Percentiles rank a stretch among this genome's conserved stretches.
These are phyloP conservation scores for Cossypha dichroa DNA, from an alignment of 2,797 vertebrate genomes.

Conservation along the genomic window DNA sequence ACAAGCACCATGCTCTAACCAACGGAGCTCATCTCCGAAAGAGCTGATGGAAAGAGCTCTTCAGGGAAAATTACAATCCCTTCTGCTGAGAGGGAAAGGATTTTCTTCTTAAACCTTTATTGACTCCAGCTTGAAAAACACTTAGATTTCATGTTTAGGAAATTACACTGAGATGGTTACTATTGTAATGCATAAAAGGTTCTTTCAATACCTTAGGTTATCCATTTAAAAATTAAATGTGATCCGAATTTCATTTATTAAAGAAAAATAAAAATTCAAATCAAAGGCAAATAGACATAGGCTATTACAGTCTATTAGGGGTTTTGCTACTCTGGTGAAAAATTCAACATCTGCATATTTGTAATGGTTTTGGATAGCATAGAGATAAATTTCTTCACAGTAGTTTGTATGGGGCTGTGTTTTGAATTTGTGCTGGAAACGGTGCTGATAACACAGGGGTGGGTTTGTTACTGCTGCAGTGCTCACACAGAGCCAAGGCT, in stretches of 20 bases:
- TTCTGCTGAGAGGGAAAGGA: background rate
- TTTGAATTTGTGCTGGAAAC: background rate
- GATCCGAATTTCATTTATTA: background rate
- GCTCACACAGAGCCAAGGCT: background rate
- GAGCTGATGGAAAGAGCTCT: background rate
- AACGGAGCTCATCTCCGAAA: background rate
- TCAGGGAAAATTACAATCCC: background rate
- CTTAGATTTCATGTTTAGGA: background rate
- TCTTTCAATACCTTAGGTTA: background rate
- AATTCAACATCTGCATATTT: background rate
- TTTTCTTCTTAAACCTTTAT: background rate
- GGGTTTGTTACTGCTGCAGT: background rate
- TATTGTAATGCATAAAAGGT: background rate
- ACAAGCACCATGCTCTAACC: background rate
- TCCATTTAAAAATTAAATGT: background rate
- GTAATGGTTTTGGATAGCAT: background rate
- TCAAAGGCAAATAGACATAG: background rate
- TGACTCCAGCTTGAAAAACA: background rate
- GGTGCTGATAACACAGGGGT: background rate
- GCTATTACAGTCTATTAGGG: background rate
- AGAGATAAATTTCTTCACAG: background rate
- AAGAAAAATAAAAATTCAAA: background rate
- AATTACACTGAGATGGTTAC: background rate
- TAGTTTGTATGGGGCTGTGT: background rate
- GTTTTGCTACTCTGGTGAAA: background rate